These are phyloP conservation scores for Pterois miles DNA, from an alignment of 2,797 vertebrate species.

Conservation along the genomic window DNA sequence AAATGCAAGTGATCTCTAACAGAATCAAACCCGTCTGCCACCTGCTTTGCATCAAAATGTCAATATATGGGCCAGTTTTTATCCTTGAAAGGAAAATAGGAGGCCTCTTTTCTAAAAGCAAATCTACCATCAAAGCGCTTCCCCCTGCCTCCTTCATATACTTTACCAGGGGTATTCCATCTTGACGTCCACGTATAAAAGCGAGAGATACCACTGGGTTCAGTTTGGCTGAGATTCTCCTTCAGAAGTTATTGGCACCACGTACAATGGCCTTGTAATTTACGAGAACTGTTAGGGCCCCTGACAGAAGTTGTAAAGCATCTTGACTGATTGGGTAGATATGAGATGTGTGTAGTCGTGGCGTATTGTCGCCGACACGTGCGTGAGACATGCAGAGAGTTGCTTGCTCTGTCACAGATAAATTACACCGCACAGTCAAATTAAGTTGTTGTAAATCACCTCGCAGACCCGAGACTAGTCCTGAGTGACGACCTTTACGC, in stretches of 20 bases:
- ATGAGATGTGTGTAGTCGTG: conserved; percentile 80
- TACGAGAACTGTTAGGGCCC: conserved; percentile 78
- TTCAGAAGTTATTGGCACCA: conserved; percentile 84
- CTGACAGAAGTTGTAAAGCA: conserved; percentile 84
- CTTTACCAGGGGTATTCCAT: conserved; percentile 26
- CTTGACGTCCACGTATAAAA: conserved; percentile 33
- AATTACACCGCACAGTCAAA: conserved; percentile 80
- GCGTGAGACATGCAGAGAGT: conserved; percentile 63
- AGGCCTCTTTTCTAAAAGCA: conserved; percentile 45
- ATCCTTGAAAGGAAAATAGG: conserved; percentile 49
- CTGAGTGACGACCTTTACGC: conserved; percentile 84
- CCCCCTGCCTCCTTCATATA: conserved; percentile 30
- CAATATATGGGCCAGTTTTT: conserved; percentile 54
- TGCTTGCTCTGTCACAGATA: conserved; percentile 75
- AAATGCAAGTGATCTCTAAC: conserved; percentile 59
- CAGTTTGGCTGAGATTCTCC: conserved; percentile 74
- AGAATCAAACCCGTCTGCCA: conserved; percentile 50
- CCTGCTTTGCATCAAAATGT: conserved; percentile 70
- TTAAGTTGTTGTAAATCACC: conserved; percentile 82
- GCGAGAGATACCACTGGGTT: conserved; percentile 46
- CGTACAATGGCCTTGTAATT: conserved; percentile 79
- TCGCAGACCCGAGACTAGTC: conserved; percentile 64
- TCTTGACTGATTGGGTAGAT: conserved; percentile 81
- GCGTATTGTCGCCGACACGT: conserved; percentile 73
- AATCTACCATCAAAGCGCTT: conserved; percentile 47